Evolutionary conservation across 2,113 vertebrate species (phyloP).

Genomic region (Cephalopholis sonnerati): DNA sequence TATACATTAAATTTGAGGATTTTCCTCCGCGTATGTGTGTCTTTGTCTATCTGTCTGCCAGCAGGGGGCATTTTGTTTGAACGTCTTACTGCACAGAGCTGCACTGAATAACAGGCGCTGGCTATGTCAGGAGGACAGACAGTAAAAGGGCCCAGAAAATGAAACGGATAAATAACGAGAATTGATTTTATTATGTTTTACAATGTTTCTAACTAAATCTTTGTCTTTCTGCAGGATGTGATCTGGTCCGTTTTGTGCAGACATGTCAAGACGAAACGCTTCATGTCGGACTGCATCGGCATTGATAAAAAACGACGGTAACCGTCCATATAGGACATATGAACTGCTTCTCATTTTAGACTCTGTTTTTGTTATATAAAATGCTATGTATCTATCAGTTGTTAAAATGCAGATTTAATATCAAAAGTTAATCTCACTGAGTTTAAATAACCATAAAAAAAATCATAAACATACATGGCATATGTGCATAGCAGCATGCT

Average conservation of each 20-base stretch:
- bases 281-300: slow-evolving; percentile 26
- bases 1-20: slow-evolving; percentile 43
- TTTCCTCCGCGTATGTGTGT: slow-evolving; percentile 28
- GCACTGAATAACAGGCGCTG: slow-evolving; percentile 58
- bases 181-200: background rate
- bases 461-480: background rate
- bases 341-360: slow-evolving; percentile 6
- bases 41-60: slow-evolving; percentile 71
- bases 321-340: slow-evolving; percentile 12
- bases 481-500: background rate
- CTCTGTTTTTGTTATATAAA: background rate
- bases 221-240: slow-evolving; percentile 58
- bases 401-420: background rate
- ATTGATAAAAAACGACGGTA: slow-evolving; percentile 53
- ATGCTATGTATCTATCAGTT: background rate
- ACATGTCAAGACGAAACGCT: slow-evolving; percentile 15
- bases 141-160: slow-evolving; percentile 29
- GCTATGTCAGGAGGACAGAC: slow-evolving; percentile 49
- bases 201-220: slow-evolving; percentile 19
- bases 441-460: background rate
- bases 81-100: slow-evolving; percentile 55
- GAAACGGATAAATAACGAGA: background rate
- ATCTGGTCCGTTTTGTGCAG: slow-evolving; percentile 25
- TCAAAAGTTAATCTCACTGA: background rate
- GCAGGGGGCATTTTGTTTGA: slow-evolving; percentile 73